Conservation (phyloP, 2,888 invertebrate genomes). For the Chrysolina haemoptera region DNA sequence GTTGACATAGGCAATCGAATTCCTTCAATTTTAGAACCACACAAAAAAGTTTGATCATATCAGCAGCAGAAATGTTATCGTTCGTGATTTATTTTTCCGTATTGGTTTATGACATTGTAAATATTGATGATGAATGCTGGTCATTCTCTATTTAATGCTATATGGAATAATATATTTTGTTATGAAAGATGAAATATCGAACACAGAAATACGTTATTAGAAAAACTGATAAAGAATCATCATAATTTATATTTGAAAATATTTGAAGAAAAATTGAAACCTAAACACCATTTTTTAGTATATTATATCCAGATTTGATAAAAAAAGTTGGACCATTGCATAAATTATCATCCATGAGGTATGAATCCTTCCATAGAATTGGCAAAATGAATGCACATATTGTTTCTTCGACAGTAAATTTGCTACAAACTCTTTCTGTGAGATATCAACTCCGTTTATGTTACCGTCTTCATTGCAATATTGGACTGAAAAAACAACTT, state of each 20-base stretch:
- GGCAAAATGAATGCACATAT: slow-evolving; percentile 21
- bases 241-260: slow-evolving; percentile 7
- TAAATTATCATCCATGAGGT: slow-evolving; percentile 23
- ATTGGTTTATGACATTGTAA: slow-evolving; percentile 1
- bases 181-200: neutral
- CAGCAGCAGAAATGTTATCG: neutral
- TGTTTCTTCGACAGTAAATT: slow-evolving; percentile 24
- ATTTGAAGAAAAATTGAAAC: slow-evolving; percentile 18
- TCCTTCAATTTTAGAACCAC: neutral
- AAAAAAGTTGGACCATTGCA: slow-evolving; percentile 18
- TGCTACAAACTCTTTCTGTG: slow-evolving; percentile 10
- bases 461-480: neutral
- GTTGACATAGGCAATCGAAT: slow-evolving; percentile 8
- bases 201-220: neutral
- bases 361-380: slow-evolving; percentile 30
- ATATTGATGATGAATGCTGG: slow-evolving; percentile 1
- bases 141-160: slow-evolving; percentile 3
- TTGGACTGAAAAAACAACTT: neutral
- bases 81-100: slow-evolving; percentile 7
- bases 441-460: slow-evolving; percentile 2
- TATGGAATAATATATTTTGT: neutral
- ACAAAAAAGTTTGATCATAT: neutral
- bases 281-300: slow-evolving; percentile 29
- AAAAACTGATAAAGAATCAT: neutral
- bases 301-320: slow-evolving; percentile 27